A percentile compares a stretch with the other conserved stretches of the same genome.
Evolutionary conservation across 2,797 vertebrate genomes (phyloP).

Genomic region (Gorsachius magnificus): DNA sequence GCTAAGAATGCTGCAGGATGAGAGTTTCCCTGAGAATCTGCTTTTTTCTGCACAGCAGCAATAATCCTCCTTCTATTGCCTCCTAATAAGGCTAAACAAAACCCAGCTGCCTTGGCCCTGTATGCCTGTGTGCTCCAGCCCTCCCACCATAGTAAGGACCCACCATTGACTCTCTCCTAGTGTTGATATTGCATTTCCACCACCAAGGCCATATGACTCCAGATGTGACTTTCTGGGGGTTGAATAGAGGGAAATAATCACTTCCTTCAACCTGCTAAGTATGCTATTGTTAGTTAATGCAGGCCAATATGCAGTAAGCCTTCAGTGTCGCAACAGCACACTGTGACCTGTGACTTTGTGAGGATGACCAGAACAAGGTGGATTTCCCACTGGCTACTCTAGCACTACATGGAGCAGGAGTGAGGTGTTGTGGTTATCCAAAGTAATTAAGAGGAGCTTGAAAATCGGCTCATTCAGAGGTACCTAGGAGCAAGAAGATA

Average conservation of each 20-base stretch:
- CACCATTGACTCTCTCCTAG: background rate
- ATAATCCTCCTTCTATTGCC: background rate
- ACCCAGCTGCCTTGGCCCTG: background rate
- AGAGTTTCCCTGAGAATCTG: background rate
- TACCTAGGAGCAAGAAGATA: background rate
- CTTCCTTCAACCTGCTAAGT: background rate
- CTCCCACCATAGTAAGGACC: background rate
- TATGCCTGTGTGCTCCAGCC: background rate
- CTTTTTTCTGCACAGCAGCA: background rate
- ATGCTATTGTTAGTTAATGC: background rate
- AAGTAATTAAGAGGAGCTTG: background rate
- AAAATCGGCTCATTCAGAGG: background rate
- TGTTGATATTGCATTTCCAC: background rate
- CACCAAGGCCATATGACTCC: background rate
- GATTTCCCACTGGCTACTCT: background rate
- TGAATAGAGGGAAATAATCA: background rate
- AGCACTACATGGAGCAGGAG: background rate
- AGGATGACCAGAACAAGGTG: background rate
- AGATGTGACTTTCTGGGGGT: background rate
- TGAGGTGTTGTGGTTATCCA: background rate
- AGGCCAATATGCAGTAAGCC: background rate
- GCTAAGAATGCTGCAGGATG: background rate
- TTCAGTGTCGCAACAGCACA: background rate
- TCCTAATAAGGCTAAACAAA: background rate
- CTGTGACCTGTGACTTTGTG: background rate